Evolutionary conservation across 2,797 vertebrate species (phyloP), one percentile per base, ranked within the genome.

Genomic region (Garrulus glandarius): DNA sequence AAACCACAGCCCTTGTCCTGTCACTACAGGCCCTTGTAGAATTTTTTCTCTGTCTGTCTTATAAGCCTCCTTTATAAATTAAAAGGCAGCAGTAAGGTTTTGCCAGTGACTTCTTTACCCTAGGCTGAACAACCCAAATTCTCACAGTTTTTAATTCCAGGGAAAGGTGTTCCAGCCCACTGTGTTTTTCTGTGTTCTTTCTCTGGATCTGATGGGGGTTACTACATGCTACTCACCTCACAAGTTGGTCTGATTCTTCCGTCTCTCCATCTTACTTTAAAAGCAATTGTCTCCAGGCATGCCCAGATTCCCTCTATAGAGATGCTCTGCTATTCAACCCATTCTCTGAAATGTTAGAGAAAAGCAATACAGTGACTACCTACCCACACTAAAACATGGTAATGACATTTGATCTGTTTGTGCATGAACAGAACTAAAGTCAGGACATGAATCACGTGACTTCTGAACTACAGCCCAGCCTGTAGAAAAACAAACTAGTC

Each of bases 371-470:
- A 83, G 15, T 23, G 56, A 50, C 63, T 80, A 29, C 15, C 15
- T 50, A 13, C 0, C 7, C 30, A 63, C 21, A 50, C 15, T 22
- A 39, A 60, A 72, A 80, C 10, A 9, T 9, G 22, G 18, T 30
- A 64, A 60, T 65, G 39, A 20, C 21, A 37, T 84, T 78, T 60
- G 69, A 53, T 71, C 18, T 84, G 36, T 47, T 47, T 86, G 49
- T 70, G 30, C 11, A 11, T 34, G 43, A 74, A 34, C 11, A 36
- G 53, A 84, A 49, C 39, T 56, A 3, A 86, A 92, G 32, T 27
- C 49, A 89, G 32, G 32, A 81, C 32, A n/a, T 3, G 17, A 78
- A 44, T n/a, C 34, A 19, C 0, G 0, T 16, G 11, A 61, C 37
- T 68, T 75, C 44, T 63, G 53, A 84, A 17, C 26, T 78, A n/a